Conservation (phyloP, 2,888 invertebrate genomes). For the Tetranychus truncatus region DNA sequence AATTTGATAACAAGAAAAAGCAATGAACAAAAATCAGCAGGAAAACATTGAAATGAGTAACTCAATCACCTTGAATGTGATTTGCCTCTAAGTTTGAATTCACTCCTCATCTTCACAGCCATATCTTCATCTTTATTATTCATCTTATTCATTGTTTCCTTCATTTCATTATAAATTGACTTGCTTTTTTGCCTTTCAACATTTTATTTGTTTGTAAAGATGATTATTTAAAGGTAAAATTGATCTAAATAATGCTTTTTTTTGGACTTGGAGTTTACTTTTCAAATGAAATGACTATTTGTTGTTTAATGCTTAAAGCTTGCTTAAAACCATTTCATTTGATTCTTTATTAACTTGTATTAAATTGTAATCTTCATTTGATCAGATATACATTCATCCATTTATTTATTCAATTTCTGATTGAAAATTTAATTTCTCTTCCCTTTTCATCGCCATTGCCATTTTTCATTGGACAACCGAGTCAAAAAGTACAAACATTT, state of each 20-base stretch:
- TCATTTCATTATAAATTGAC: neutral
- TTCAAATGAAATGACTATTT: no score
- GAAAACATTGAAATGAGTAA: neutral
- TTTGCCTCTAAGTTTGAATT: neutral
- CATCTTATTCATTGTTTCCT: constrained; percentile 1
- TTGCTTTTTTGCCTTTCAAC: neutral
- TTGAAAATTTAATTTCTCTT: neutral
- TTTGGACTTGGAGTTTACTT: no score
- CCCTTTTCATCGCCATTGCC: neutral
- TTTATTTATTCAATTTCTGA: neutral
- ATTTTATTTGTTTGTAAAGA: neutral
- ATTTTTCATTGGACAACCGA: neutral
- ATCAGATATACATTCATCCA: no score
- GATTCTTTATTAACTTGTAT: no score
- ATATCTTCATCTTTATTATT: neutral
- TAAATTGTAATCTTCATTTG: no score
- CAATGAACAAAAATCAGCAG: neutral
- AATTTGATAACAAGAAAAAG: neutral
- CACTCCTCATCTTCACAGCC: neutral
- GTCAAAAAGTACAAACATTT: neutral
- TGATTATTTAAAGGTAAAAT: no score
- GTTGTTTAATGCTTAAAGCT: no score
- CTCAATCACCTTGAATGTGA: neutral
- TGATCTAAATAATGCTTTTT: no score
- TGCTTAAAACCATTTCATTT: no score